A percentile compares a stretch with the other conserved stretches of the same genome.
Conservation (phyloP, 2,888 invertebrate species). For the Caenorhabditis panamensis region DNA sequence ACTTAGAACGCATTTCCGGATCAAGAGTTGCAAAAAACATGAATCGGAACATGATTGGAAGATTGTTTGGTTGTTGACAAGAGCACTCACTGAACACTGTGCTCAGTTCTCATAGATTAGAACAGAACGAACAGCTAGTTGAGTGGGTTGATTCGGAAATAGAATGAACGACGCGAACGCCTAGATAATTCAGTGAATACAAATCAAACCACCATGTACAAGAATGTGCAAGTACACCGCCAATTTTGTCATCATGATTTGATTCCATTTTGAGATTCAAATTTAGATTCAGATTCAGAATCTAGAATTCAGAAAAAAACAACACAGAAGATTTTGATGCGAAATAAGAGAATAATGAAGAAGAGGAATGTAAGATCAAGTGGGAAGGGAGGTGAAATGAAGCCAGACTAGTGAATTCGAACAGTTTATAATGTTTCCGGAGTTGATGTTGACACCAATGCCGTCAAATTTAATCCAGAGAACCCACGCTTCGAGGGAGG, state of each 20-base stretch:
- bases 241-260: too few relatives aligned
- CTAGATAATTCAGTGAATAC: too few relatives aligned
- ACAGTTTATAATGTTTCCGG: constrained; percentile 35
- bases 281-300: too few relatives aligned
- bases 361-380: constrained; percentile 5
- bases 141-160: too few relatives aligned
- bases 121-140: too few relatives aligned
- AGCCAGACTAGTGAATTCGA: constrained; percentile 21
- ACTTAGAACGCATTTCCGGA: constrained; percentile 10
- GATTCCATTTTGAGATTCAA: too few relatives aligned
- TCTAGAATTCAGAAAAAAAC: too few relatives aligned
- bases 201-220: not conserved
- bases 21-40: not conserved
- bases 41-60: not conserved
- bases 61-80: too few relatives aligned
- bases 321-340: too few relatives aligned
- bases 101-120: too few relatives aligned
- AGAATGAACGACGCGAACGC: too few relatives aligned
- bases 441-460: not conserved
- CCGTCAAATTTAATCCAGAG: constrained; percentile 32
- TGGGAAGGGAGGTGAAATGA: constrained; percentile 17
- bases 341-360: not conserved
- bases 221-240: not conserved
- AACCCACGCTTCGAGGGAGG: not conserved
- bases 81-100: too few relatives aligned